Base-by-base conservation (phyloP, 1,140 invertebrate species). In the Macrobrachium rosenbergii region DNA sequence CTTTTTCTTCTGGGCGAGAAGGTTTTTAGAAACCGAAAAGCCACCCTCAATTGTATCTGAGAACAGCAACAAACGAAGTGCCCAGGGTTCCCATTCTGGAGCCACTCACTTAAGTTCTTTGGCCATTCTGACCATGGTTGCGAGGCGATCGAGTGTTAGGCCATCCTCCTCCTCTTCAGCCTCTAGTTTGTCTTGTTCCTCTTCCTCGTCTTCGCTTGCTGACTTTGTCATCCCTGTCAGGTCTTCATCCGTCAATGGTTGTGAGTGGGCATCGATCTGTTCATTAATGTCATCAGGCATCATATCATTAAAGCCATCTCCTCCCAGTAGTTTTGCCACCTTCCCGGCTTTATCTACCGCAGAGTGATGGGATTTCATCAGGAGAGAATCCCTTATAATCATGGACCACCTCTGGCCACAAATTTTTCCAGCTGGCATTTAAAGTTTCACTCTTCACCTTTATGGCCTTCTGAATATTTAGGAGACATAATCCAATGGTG, bases 271-370 rank as follows among this genome's bases (percentile, higher is more conserved):
- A 21, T 88, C 23, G 10, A 88, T 69, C 52, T 89, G 87, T 17
- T 62, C 77, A 72, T 81, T 67, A 23, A 88, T 8, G 17, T 88
- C 73, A 64, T 89, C 80, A 21, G 37, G 8, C 6, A 73, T 88
- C 5, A 90, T 91, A n/a, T 92, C 91, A 16, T 64, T 86, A 84
- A 91, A 91, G 78, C 83, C 89, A 12, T 76, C 89, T 23, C 73
- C 72, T 64, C 79, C 82, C 10, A 76, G 64, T 11, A 77, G 45
- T 16, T 72, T 72, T 21, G 92, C 91, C 28, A 91, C 17, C 19
- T 23, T 83, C 37, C 5, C 10, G n/a, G n/a, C n/a, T n/a, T n/a
- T n/a, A n/a, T n/a, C n/a, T n/a, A n/a, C n/a, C n/a, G n/a, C n/a
- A n/a, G n/a, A n/a, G n/a, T n/a, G n/a, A n/a, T n/a, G n/a, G n/a